Base-by-base conservation (phyloP, 2,113 vertebrate genomes). In the Entomyzon cyanotis region DNA sequence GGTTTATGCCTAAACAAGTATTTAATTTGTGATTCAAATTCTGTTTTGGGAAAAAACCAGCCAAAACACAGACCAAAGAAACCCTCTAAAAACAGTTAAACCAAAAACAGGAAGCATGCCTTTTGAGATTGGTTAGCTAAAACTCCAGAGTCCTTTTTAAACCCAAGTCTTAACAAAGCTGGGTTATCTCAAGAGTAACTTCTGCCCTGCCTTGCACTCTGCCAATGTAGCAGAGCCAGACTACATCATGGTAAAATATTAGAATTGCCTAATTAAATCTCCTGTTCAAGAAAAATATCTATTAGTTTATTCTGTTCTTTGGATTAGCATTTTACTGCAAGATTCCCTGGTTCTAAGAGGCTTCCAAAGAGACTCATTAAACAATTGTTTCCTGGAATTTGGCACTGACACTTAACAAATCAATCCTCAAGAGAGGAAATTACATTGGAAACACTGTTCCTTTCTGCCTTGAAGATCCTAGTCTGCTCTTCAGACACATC, bases 191-290 rank as follows among this genome's bases (percentile, higher is more conserved):
- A 37, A 33, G 11, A n/a, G 41, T 44, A 47, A 56, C 5, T 78
- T 80, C 37, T 74, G n/a, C 30, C 23, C 47, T 80, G 67, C 41
- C 49, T 79, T 68, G 30, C 31, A 55, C 31, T 23, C 69, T 92
- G 56, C n/a, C n/a, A 46, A 0, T 37, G 31, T 25, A 37, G 22
- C 76, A 86, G 15, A 41, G 68, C 41, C 50, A 37, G 37, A 31
- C 7, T 49, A 13, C 0, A 0, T 58, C 55, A 35, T 35, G 15
- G 22, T 28, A 41, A 58, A 25, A 28, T 22, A 58, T 9, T 68
- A 87, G 24, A 91, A 27, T 5, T 59, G 18, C 11, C 39, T 41
- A 28, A 70, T 50, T 59, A 73, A 68, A n/a, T 71, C 20, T 56
- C 22, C 42, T 41, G 17, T 33, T 52, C 15, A 53, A 87, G 56